Conservation (phyloP, 2,888 invertebrate species). For the Lasioglossum malachurum region DNA sequence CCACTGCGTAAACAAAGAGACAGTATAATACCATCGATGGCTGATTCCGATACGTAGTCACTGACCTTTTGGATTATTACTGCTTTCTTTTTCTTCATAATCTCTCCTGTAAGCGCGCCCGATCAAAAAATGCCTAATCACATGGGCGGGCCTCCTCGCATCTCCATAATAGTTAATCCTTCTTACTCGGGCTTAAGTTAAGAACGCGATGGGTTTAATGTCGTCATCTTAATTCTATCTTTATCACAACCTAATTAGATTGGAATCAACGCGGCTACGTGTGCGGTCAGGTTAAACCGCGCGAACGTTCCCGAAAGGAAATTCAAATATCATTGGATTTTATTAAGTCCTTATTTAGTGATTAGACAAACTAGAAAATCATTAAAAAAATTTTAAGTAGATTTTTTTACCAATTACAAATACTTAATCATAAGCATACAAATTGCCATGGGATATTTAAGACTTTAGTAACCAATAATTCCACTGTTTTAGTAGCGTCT, state of each 20-base stretch:
- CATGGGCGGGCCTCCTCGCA: conserved; percentile 56
- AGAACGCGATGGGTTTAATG: conserved; percentile 33
- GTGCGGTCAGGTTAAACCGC: conserved; percentile 24
- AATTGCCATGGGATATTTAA: not conserved
- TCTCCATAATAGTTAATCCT: conserved; percentile 57
- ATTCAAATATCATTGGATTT: not conserved
- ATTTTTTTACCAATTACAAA: not conserved
- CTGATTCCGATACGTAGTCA: conserved; percentile 21
- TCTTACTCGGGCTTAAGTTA: conserved; percentile 56
- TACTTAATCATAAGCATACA: not conserved
- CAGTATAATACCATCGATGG: not conserved
- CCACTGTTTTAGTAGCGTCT: not conserved
- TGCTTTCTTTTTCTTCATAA: conserved; percentile 28
- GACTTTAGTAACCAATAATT: not conserved
- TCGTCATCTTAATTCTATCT: conserved; percentile 33
- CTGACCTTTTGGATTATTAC: conserved; percentile 12
- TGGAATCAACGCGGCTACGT: conserved; percentile 9
- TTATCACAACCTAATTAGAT: conserved; percentile 44
- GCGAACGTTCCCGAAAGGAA: not conserved
- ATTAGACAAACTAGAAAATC: not conserved
- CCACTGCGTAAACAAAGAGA: not conserved
- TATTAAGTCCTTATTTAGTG: not conserved
- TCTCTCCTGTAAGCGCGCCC: conserved; percentile 19
- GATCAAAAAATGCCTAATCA: conserved; percentile 54
- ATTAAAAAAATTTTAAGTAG: no score